Evolutionary conservation across 2,888 invertebrate species (phyloP).

Genomic region (Rhabditophanes sp.): DNA sequence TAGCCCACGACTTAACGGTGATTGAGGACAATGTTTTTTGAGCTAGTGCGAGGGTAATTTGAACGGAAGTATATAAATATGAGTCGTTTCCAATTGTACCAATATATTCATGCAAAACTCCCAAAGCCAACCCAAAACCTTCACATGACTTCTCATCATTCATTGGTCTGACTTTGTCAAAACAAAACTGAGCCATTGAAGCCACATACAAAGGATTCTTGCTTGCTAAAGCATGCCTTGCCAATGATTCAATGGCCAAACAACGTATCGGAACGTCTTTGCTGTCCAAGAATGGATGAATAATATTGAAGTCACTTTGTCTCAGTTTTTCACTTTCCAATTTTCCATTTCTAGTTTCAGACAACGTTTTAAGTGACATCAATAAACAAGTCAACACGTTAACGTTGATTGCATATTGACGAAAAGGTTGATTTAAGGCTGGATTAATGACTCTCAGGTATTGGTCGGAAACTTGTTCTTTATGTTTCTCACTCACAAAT

Average conservation of each 20-base stretch:
- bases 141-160: constrained; percentile 72
- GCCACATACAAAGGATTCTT: constrained; percentile 68
- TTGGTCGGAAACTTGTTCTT: constrained; percentile 84
- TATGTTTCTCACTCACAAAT: constrained; percentile 80
- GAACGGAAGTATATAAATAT: constrained; percentile 78
- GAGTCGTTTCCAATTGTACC: constrained; percentile 85
- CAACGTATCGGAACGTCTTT: constrained; percentile 57
- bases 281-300: constrained; percentile 46
- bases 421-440: too few species aligned
- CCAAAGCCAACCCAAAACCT: constrained; percentile 73
- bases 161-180: constrained; percentile 59
- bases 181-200: constrained; percentile 71
- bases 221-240: constrained; percentile 75
- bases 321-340: constrained; percentile 26
- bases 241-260: constrained; percentile 82
- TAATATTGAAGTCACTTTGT: constrained; percentile 16
- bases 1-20: constrained; percentile 65
- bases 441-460: too few species aligned
- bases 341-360: too few species aligned
- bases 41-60: constrained; percentile 76
- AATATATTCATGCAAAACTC: constrained; percentile 68
- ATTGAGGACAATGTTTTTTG: constrained; percentile 79
- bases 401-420: too few species aligned
- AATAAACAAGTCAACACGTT: too few species aligned
- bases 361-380: too few species aligned